phyloP scores from a whole-genome alignment of 2,113 vertebrate species.

The Cololabis saira region DNA sequence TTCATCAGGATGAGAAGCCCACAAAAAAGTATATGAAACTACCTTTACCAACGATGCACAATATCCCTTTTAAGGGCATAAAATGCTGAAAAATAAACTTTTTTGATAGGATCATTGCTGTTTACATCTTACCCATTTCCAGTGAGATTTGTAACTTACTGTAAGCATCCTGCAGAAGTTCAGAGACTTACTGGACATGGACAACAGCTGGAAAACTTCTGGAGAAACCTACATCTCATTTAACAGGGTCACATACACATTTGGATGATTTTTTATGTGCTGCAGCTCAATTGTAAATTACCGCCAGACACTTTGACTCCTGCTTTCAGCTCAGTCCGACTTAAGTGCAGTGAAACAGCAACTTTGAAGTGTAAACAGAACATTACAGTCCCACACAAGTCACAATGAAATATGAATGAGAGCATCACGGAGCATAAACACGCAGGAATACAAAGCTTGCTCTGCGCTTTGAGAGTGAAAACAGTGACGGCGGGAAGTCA shows the following conservation, averaged over 20 bases:
- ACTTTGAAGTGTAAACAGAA: slow-evolving; percentile 3
- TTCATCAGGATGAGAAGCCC: neutral
- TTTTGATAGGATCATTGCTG: neutral
- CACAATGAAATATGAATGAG: slow-evolving; percentile 1
- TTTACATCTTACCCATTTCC: slow-evolving; percentile 8
- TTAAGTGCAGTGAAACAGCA: neutral
- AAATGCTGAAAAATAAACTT: slow-evolving; percentile 9
- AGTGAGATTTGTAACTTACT: slow-evolving; percentile 4
- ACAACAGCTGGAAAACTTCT: neutral
- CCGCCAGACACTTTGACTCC: neutral
- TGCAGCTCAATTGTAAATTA: neutral
- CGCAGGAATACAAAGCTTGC: neutral
- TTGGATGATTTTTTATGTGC: neutral
- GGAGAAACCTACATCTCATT: neutral
- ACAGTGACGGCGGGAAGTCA: slow-evolving; percentile 8
- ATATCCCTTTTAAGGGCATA: slow-evolving; percentile 45
- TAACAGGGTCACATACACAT: neutral
- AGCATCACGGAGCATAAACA: slow-evolving; percentile 1
- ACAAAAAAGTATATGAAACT: slow-evolving; percentile 11
- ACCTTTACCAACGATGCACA: neutral
- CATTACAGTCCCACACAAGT: neutral
- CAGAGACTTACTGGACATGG: slow-evolving; percentile 16
- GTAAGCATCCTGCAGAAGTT: neutral
- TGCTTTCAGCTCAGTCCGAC: slow-evolving; percentile 13
- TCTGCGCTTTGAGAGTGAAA: slow-evolving; percentile 9